Evolutionary conservation across 2,888 invertebrate genomes (phyloP), one percentile per base, ranked within the genome.

Genomic region (Nasonia oneida): DNA sequence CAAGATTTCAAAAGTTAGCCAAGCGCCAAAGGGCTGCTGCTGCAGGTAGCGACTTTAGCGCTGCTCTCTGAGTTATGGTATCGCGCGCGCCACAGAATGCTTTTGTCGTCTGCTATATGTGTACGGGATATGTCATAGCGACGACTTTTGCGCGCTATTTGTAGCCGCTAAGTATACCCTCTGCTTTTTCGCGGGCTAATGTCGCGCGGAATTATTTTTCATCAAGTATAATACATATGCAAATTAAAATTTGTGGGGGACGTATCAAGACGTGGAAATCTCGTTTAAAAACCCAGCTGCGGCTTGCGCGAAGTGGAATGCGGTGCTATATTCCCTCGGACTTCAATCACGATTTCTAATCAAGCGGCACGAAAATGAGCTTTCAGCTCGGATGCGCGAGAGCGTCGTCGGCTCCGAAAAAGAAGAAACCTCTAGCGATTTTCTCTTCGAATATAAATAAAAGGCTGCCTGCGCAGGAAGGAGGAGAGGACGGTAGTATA

Each of bases 1-100:
- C 81, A 57, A 85, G 84, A 85, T 85, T 85, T 81, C 71, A 33
- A 81, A 81, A 81, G 76, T 71, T 81, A 42, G 42, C 8, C 18
- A 23, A 53, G 50, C 64, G 74, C 57, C 6, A 42, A 18, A n/a
- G n/a, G 2, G 81, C 37, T 37, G 4, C 37, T 5, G 29, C 29
- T 29, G 29, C 29, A 29, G 29, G 1, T 1, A 57, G 39, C 73
- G 73, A 23, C 42, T 10, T 14, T 29, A 37, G 6, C 57, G 29
- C 39, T 61, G 4, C 76, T 14, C 76, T 14, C n/a, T n/a, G n/a
- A 61, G 4, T 18, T 70, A 47, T 12, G 53, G 3, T 53, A 15
- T 4, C 10, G 6, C 78, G 2, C 15, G 23, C 15, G 37, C n/a
- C 4, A 50, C 47, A n/a, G 37, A 53, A 50, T 12, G 50, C 37